phyloP scores from a whole-genome alignment of 2,113 vertebrate genomes.

The Lepidothrix coronata region DNA sequence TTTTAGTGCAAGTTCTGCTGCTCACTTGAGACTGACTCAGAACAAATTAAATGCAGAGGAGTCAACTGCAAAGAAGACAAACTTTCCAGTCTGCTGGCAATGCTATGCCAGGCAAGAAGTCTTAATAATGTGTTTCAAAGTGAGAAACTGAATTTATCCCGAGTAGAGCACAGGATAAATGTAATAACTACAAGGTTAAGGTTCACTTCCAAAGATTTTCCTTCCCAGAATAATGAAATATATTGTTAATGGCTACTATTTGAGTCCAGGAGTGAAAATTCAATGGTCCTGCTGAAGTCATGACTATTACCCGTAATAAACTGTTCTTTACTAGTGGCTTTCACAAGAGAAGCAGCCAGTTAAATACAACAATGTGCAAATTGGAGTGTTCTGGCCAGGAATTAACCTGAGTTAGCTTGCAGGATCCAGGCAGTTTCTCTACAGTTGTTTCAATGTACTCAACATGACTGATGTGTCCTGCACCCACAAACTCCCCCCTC shows the following conservation, averaged over 20 bases:
- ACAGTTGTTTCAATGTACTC: neutral
- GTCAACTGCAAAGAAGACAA: neutral
- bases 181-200: neutral
- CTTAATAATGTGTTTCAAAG: neutral
- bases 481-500: neutral
- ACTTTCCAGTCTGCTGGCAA: neutral
- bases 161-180: neutral
- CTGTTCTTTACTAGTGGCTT: neutral
- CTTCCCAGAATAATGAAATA: neutral
- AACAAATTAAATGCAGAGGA: neutral
- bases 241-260: neutral
- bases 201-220: neutral
- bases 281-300: neutral
- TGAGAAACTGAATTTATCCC: neutral
- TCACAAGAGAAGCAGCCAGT: neutral
- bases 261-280: neutral
- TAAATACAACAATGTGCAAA: neutral
- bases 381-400: neutral
- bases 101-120: neutral
- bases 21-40: neutral
- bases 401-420: rapidly evolving
- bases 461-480: neutral
- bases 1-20: neutral
- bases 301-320: neutral
- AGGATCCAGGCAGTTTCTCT: neutral